Evolutionary conservation across 2,113 vertebrate genomes (phyloP).

Genomic region (Erpornis zantholeuca): DNA sequence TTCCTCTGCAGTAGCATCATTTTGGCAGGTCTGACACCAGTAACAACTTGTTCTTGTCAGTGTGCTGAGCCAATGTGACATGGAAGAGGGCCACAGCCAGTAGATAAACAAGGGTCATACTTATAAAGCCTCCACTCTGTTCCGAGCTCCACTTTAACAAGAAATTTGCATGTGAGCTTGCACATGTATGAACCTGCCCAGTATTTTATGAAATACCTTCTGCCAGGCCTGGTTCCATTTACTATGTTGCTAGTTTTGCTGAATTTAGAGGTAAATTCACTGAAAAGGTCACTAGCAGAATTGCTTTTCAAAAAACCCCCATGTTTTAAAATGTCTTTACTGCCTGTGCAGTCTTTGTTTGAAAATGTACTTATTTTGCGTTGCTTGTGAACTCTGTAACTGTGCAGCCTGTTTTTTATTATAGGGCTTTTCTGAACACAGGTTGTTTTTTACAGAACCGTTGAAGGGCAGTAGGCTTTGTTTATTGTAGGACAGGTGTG

Average conservation of each 20-base stretch:
- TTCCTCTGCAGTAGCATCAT: background rate
- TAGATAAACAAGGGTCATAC: background rate
- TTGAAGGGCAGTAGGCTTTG: background rate
- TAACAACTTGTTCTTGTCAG: slow-evolving; percentile 54
- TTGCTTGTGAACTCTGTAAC: background rate
- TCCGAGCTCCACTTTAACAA: background rate
- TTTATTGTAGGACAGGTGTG: background rate
- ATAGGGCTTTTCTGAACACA: background rate
- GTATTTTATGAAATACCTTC: background rate
- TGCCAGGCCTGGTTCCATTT: background rate
- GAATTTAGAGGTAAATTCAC: slow-evolving; percentile 11
- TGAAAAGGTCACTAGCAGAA: slow-evolving; percentile 22
- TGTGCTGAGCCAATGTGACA: slow-evolving; percentile 26
- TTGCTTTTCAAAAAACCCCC: background rate
- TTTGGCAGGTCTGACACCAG: slow-evolving; percentile 44
- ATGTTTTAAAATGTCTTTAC: background rate
- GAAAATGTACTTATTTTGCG: slow-evolving; percentile 5
- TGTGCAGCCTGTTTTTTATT: background rate
- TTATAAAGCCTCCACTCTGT: background rate
- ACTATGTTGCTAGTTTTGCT: background rate
- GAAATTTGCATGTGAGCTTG: background rate
- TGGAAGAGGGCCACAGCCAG: background rate
- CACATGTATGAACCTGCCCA: background rate
- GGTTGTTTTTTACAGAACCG: background rate
- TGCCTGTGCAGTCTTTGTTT: background rate